Percentiles rank a stretch among this genome's conserved stretches.
Conservation (phyloP, 2,113 vertebrate genomes). For the Cyprinodon brontotheroides region DNA sequence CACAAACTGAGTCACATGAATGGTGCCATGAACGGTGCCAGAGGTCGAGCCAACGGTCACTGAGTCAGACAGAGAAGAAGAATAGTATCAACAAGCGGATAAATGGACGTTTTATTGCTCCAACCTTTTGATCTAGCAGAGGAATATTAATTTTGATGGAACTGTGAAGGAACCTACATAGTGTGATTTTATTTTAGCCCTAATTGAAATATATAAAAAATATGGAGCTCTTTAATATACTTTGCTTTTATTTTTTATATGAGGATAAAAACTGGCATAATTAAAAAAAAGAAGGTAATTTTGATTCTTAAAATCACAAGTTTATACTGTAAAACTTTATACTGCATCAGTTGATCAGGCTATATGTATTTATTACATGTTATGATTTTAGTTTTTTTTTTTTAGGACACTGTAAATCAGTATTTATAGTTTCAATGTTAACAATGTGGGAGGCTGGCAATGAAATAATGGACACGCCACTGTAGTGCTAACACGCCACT, state of each 20-base stretch:
- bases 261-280: not conserved
- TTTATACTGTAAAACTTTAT: too few species aligned
- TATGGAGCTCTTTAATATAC: not conserved
- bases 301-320: not conserved
- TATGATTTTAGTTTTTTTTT: not conserved
- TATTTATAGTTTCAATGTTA: not conserved
- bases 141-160: constrained; percentile 1
- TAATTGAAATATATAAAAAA: constrained; percentile 18
- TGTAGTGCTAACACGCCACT: constrained; percentile 8
- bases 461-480: not conserved
- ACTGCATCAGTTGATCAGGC: not conserved
- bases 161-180: constrained; percentile 27
- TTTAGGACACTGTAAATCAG: not conserved
- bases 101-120: constrained; percentile 18
- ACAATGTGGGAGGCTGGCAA: too few species aligned
- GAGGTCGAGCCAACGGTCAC: constrained; percentile 63
- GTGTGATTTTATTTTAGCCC: not conserved
- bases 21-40: constrained; percentile 34
- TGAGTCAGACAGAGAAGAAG: constrained; percentile 22
- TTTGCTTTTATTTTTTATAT: constrained; percentile 8
- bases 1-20: constrained; percentile 52
- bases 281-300: not conserved
- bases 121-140: not conserved
- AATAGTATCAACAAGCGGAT: not conserved
- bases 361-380: not conserved